These are phyloP conservation scores for Pharmacophagus antenor DNA, from an alignment of 2,888 invertebrate species.

Conservation along the genomic window DNA sequence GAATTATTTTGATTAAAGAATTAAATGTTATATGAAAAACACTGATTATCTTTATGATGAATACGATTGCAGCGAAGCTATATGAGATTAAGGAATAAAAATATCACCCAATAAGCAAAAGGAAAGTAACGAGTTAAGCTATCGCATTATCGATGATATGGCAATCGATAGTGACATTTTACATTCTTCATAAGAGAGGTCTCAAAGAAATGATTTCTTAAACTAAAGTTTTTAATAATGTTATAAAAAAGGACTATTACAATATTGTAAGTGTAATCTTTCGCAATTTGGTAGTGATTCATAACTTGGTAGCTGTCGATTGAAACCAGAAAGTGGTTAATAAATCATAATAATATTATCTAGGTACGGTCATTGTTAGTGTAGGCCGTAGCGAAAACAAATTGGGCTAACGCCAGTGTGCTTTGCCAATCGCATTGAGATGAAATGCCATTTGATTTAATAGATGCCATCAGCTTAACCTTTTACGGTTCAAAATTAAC, in stretches of 20 bases:
- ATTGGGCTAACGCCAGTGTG: slow-evolving; percentile 63
- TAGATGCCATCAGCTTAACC: slow-evolving; percentile 50
- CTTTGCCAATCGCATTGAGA: slow-evolving; percentile 62
- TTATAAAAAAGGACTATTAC: no score
- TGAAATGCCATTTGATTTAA: slow-evolving; percentile 54
- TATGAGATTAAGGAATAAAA: slow-evolving; percentile 18
- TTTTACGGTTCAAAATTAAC: slow-evolving; percentile 41
- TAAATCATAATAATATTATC: slow-evolving; percentile 51
- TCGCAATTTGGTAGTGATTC: no score
- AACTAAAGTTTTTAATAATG: slow-evolving; percentile 13
- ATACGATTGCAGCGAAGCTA: slow-evolving; percentile 2
- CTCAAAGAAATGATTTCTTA: slow-evolving; percentile 36
- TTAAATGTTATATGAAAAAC: background rate
- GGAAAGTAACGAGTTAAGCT: slow-evolving; percentile 43
- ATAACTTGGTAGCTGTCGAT: slow-evolving; percentile 39
- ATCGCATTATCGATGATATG: slow-evolving; percentile 57
- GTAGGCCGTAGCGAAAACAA: slow-evolving; percentile 52
- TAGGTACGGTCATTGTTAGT: slow-evolving; percentile 43
- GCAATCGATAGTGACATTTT: slow-evolving; percentile 65
- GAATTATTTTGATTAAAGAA: no score
- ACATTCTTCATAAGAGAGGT: slow-evolving; percentile 51
- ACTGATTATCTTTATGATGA: background rate
- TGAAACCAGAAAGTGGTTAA: slow-evolving; percentile 42
- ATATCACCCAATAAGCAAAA: slow-evolving; percentile 29
- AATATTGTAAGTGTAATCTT: no score